A percentile compares a stretch with the other conserved stretches of the same genome.
Evolutionary conservation across 1,140 invertebrate species (phyloP).

Genomic region (Drosophila sp.): DNA sequence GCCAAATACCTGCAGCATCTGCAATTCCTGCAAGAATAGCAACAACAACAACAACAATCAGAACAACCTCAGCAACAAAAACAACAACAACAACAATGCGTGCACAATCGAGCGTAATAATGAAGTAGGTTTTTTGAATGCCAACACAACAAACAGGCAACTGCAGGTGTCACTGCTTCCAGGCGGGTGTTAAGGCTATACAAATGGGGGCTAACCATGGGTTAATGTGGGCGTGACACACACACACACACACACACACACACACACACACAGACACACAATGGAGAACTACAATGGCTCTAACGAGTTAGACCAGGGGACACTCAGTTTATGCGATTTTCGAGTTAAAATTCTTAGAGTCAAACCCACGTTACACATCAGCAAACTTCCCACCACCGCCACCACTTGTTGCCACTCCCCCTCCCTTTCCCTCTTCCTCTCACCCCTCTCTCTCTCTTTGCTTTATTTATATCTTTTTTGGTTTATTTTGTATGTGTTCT

Average conservation of each 20-base stretch:
- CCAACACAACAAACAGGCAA: constrained; percentile 18
- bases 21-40: background rate
- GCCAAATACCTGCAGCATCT: background rate
- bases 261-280: background rate
- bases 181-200: no score
- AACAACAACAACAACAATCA: background rate
- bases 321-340: constrained; percentile 66
- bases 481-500: constrained; percentile 17
- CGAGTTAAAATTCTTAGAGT: constrained; percentile 72
- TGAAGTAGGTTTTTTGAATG: constrained; percentile 78
- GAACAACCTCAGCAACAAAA: constrained; percentile 2
- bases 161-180: background rate
- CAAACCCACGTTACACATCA: constrained; percentile 33
- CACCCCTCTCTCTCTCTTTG: background rate
- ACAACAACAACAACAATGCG: constrained; percentile 35
- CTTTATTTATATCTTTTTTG: constrained; percentile 22
- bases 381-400: constrained; percentile 9
- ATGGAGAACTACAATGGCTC: constrained; percentile 37
- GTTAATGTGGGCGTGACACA: constrained; percentile 12
- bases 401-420: constrained; percentile 6
- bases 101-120: constrained; percentile 81
- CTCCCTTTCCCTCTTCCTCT: background rate
- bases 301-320: constrained; percentile 39
- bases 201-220: background rate
- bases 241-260: no score